Evolutionary conservation across 1,140 invertebrate species (phyloP), one percentile per base, ranked within the genome.

Genomic region (Antheraea pernyi): DNA sequence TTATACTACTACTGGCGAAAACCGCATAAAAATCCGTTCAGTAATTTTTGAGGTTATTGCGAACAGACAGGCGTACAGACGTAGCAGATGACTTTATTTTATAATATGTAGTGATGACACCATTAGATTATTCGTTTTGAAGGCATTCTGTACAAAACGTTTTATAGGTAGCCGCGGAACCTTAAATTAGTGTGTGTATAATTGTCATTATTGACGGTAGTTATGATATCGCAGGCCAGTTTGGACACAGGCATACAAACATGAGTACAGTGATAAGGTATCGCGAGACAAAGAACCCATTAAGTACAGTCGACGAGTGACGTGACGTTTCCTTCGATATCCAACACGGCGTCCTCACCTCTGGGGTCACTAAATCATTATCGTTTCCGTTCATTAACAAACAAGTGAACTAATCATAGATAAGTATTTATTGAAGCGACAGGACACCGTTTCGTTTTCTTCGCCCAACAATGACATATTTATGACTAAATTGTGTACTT

Each of bases 251-350:
- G 53, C 63, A 53, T 67, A 65, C 66, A 72, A 70, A 53, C 46
- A 53, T 74, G 68, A 76, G 71, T 66, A 75, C 67, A 78, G 61
- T 77, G 89, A 91, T 91, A 91, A 88, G 76, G 79, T 90, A 88
- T 85, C 83, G 77, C 76, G 79, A 88, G 88, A 91, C 89, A 91
- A 90, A 91, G 89, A 91, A 90, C 89, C 83, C 88, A 91, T 91
- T 90, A 89, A 89, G 78, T 83, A 75, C 76, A 81, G 71, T 73
- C 70, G 72, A 71, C 75, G 82, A 84, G 78, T 87, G 86, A 91
- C 83, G 85, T 85, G 89, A 88, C 89, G 82, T 89, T 91, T 91
- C 88, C 88, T 91, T 88, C 82, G 86, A 91, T 89, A 89, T 88
- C 84, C 84, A 80, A 80, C 75, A 76, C 74, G 69, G 77, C 77